phyloP scores from a whole-genome alignment of 2,113 vertebrate species.

The Cynopterus brachyotis region DNA sequence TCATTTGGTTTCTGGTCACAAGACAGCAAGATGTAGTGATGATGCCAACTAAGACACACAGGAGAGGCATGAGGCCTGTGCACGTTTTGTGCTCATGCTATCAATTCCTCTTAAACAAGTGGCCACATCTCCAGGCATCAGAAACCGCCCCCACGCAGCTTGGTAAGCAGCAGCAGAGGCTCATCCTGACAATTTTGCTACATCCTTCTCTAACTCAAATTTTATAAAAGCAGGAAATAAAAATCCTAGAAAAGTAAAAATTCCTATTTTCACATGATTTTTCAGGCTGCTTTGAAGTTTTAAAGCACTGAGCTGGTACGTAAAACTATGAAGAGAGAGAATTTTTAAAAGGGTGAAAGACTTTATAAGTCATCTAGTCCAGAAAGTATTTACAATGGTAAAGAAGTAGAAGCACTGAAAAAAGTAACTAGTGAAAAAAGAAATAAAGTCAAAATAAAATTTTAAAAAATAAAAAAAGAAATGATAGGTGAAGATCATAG shows the following conservation, averaged over 20 bases:
- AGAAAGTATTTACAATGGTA: background rate
- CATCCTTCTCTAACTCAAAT: background rate
- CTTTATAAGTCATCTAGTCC: background rate
- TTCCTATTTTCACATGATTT: slow-evolving; percentile 55
- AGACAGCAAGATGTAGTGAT: background rate
- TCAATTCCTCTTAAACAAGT: background rate
- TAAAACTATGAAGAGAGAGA: background rate
- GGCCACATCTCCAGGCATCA: background rate
- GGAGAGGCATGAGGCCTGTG: background rate
- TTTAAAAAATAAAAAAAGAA: no score
- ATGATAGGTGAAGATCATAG: background rate
- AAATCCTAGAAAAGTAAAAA: slow-evolving; percentile 44
- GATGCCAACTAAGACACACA: background rate
- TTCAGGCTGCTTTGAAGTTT: slow-evolving; percentile 34
- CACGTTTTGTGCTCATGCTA: background rate
- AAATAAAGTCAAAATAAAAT: no score
- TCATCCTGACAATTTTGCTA: background rate
- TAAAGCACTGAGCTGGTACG: background rate
- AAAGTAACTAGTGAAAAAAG: background rate
- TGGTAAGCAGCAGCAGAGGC: background rate
- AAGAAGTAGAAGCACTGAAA: background rate
- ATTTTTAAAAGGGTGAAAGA: background rate
- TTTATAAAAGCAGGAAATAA: slow-evolving; percentile 35
- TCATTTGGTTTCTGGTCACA: background rate
- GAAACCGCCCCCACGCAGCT: background rate